Conservation (phyloP, 2,113 vertebrate species). For the Deroptyus accipitrinus region DNA sequence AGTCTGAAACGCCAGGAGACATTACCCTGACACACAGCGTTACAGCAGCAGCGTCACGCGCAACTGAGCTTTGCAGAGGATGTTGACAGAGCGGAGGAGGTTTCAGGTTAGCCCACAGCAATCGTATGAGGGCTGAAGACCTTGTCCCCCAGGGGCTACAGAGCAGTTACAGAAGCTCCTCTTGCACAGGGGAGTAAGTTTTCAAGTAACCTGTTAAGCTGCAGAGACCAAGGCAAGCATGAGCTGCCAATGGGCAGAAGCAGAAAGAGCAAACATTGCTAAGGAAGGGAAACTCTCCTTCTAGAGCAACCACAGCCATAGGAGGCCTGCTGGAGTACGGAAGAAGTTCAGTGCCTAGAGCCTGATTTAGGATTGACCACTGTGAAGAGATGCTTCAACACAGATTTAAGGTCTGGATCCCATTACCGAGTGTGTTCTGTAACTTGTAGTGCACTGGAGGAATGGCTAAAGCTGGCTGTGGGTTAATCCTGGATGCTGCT, state of each 20-base stretch:
- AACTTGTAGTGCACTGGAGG: background rate
- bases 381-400: background rate
- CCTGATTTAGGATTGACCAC: background rate
- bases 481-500: slow-evolving; percentile 36
- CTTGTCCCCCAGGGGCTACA: background rate
- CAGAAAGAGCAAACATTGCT: background rate
- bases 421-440: background rate
- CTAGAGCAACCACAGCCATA: background rate
- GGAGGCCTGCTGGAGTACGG: background rate
- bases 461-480: background rate
- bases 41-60: background rate
- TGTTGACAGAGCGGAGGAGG: background rate
- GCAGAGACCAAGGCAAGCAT: background rate
- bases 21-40: background rate
- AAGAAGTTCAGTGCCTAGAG: background rate
- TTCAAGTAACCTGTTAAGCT: background rate
- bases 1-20: background rate
- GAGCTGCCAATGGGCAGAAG: background rate
- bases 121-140: background rate
- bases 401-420: background rate
- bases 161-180: background rate
- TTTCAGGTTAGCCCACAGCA: slow-evolving; percentile 1
- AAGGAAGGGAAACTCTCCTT: background rate
- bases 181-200: background rate
- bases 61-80: slow-evolving; percentile 1